Conservation (phyloP, 2,888 invertebrate genomes). For the Chrysomela aeneicollis region DNA sequence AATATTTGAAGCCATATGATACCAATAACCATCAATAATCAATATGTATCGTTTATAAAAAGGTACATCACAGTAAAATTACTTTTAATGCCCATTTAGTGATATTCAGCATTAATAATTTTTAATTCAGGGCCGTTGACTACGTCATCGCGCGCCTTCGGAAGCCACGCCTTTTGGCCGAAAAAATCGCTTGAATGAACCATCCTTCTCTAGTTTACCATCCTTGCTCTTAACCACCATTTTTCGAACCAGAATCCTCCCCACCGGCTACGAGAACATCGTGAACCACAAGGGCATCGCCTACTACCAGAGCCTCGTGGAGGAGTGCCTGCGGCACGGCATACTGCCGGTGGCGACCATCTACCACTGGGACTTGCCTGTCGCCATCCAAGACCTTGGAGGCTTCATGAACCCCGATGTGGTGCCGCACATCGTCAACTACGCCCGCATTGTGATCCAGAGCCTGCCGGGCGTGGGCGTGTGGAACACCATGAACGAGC, state of each 20-base stretch:
- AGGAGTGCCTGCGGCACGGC: constrained; percentile 67
- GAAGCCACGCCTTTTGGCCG: no score
- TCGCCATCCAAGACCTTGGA: constrained; percentile 61
- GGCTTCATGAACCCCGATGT: constrained; percentile 71
- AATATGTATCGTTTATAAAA: no score
- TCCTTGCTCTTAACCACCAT: no score
- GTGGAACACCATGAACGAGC: constrained; percentile 77
- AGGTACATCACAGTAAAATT: no score
- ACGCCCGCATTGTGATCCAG: constrained; percentile 65
- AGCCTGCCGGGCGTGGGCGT: constrained; percentile 13
- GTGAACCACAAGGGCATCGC: constrained; percentile 75
- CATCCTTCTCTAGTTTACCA: no score
- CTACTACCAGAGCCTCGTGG: constrained; percentile 79
- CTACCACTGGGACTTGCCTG: constrained; percentile 63
- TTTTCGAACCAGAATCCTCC: constrained; percentile 66
- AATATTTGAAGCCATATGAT: no score
- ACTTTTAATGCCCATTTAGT: no score
- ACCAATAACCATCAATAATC: no score
- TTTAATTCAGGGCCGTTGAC: no score
- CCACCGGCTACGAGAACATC: constrained; percentile 71
- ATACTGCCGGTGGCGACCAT: constrained; percentile 70
- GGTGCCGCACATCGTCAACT: constrained; percentile 68
- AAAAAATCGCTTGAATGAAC: no score
- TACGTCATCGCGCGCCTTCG: no score
- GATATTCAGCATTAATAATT: no score